phyloP scores from a whole-genome alignment of 2,797 vertebrate genomes.

The Anomalospiza imberbis region DNA sequence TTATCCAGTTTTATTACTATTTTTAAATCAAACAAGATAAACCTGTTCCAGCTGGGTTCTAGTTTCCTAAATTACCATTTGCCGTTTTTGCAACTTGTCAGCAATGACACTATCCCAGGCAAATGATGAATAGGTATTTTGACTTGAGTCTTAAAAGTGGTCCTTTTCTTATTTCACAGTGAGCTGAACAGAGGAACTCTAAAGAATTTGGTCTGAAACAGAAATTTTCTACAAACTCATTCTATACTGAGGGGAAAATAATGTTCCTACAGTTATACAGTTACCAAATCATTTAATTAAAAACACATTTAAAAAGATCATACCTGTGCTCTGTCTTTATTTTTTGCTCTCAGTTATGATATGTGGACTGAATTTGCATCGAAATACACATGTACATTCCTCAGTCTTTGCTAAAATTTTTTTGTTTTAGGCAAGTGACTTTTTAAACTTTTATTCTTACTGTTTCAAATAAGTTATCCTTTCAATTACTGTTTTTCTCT shows the following conservation, averaged over 20 bases:
- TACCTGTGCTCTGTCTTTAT: background rate
- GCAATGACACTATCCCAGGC: background rate
- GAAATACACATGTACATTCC: slow-evolving; percentile 10
- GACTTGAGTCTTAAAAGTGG: background rate
- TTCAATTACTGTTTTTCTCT: slow-evolving; percentile 47
- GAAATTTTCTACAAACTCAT: background rate
- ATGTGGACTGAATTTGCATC: slow-evolving; percentile 50
- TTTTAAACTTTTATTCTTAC: slow-evolving; percentile 50
- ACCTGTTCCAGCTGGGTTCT: background rate
- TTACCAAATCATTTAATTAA: background rate
- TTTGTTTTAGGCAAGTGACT: slow-evolving; percentile 33
- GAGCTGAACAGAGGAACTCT: background rate
- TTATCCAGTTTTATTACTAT: background rate
- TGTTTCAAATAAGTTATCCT: slow-evolving; percentile 49
- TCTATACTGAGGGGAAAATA: background rate
- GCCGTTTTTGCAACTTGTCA: background rate
- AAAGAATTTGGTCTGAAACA: background rate
- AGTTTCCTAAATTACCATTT: background rate
- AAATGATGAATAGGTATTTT: slow-evolving; percentile 1
- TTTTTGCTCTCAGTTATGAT: background rate
- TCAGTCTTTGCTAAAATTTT: slow-evolving; percentile 39
- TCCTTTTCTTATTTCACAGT: background rate
- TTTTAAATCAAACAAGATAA: background rate
- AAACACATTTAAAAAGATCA: background rate
- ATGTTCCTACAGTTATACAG: background rate